Evolutionary conservation across 2,888 invertebrate species (phyloP), one percentile per base, ranked within the genome.

Genomic region (Phasia obesa): DNA sequence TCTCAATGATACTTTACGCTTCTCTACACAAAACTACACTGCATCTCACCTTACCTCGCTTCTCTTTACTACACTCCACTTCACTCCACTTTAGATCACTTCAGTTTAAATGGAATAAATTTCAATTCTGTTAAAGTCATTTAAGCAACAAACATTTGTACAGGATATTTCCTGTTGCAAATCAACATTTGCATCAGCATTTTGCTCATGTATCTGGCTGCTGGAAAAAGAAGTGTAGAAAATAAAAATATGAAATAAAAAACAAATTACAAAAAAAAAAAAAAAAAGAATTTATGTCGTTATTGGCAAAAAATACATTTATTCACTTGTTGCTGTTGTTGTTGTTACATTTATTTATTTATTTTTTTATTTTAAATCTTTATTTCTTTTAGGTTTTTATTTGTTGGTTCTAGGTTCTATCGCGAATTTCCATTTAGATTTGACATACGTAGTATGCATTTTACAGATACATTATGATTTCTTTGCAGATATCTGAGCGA

Each of bases 391-490:
- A n/a, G n/a, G n/a, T n/a, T n/a, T 31, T 35, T 15, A 38, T 64
- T 47, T 25, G 2, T 21, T 21, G 17, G 21, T 38, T 38, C 2
- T 47, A 17, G 69, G 64, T 73, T 51, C 75, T 70, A 70, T 75
- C 78, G 65, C 64, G 59, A 75, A 71, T 57, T 75, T 62, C 67
- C 55, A 76, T 83, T 79, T 76, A 60, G 71, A 71, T 59, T 76
- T 76, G 79, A 79, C 75, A 75, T 79, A 15, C 53, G n/a, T n/a
- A 42, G 38, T 5, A 70, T 78, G 77, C 47, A 82, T 74, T 44
- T 60, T 31, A 62, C 47, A 71, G 62, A 71, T 49, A 55, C 44
- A n/a, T n/a, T n/a, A 44, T 31, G 35, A 19, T 38, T 19, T 60
- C 38, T 35, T 38, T 42, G 27, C 31, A 49, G 65, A 59, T 51